These are phyloP conservation scores for Pseudococcus longispinus DNA, from an alignment of 2,888 invertebrate species.

Conservation along the genomic window DNA sequence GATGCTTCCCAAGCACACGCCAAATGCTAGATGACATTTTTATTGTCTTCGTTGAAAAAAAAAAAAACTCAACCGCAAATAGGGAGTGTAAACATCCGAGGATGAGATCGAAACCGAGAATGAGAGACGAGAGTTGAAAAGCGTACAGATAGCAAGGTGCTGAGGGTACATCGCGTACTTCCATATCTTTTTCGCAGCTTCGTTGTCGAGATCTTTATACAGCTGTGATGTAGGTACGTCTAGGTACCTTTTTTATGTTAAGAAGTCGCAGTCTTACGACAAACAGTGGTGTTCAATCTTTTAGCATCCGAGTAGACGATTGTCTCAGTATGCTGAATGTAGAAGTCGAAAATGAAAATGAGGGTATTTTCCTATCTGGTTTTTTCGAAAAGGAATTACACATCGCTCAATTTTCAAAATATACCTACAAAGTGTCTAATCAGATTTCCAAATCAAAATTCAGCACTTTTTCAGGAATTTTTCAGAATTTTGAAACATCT, in stretches of 20 bases:
- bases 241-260: not conserved
- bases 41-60: not conserved
- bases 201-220: not conserved
- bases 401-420: too few relatives aligned
- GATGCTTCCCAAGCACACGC: not conserved
- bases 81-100: slow-evolving; percentile 4
- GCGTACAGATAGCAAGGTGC: not conserved
- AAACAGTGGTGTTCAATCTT: not conserved
- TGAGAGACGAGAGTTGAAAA: not conserved
- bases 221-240: not conserved
- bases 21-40: slow-evolving; percentile 48
- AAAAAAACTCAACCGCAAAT: not conserved
- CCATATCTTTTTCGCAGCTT: not conserved
- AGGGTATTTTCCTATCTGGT: too few relatives aligned
- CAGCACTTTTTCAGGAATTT: too few relatives aligned
- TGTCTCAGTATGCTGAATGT: too few relatives aligned
- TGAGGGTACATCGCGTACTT: not conserved
- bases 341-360: too few relatives aligned
- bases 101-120: not conserved
- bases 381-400: too few relatives aligned
- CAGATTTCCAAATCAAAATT: too few relatives aligned
- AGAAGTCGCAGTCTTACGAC: not conserved
- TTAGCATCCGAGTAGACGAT: not conserved
- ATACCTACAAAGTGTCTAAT: too few relatives aligned
- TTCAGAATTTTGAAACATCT: too few relatives aligned